Conservation (phyloP, 2,113 vertebrate species). For the Corythoichthys intestinalis region DNA sequence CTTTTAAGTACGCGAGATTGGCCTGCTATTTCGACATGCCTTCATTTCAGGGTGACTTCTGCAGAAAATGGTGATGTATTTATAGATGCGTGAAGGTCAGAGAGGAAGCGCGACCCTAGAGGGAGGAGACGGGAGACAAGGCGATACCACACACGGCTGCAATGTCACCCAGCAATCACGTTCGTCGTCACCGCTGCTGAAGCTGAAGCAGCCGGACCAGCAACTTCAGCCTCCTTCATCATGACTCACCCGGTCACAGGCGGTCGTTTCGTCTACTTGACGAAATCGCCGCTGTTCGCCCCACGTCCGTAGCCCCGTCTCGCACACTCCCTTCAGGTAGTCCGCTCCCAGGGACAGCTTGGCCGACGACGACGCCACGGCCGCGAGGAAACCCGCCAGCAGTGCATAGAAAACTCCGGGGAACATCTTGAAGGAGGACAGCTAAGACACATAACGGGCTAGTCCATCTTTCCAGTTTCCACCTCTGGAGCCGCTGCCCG, state of each 20-base stretch:
- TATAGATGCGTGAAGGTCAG: slow-evolving; percentile 49
- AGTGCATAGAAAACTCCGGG: slow-evolving; percentile 75
- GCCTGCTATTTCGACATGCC: not conserved
- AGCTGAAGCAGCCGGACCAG: slow-evolving; percentile 38
- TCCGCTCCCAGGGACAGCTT: slow-evolving; percentile 82
- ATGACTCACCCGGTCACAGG: slow-evolving; percentile 75
- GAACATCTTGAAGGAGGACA: slow-evolving; percentile 62
- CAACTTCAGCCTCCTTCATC: not conserved
- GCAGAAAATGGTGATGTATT: slow-evolving; percentile 12
- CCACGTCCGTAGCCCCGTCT: slow-evolving; percentile 72
- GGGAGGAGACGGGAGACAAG: slow-evolving; percentile 8
- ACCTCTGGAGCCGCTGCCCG: slow-evolving; percentile 29
- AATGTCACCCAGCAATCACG: slow-evolving; percentile 41
- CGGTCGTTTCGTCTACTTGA: slow-evolving; percentile 68
- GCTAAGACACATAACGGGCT: slow-evolving; percentile 43
- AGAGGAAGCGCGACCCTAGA: slow-evolving; percentile 9
- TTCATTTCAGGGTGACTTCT: not conserved
- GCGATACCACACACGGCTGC: slow-evolving; percentile 26
- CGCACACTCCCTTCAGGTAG: slow-evolving; percentile 72
- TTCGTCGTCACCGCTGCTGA: slow-evolving; percentile 33
- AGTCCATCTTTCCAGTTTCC: slow-evolving; percentile 45
- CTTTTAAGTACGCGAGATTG: not conserved
- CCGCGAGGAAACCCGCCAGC: slow-evolving; percentile 79
- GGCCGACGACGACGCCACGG: slow-evolving; percentile 81
- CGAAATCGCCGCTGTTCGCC: slow-evolving; percentile 70